A percentile compares a stretch with the other conserved stretches of the same genome.
phyloP scores from a whole-genome alignment of 2,888 invertebrate species.

The Cheilosia grossa region DNA sequence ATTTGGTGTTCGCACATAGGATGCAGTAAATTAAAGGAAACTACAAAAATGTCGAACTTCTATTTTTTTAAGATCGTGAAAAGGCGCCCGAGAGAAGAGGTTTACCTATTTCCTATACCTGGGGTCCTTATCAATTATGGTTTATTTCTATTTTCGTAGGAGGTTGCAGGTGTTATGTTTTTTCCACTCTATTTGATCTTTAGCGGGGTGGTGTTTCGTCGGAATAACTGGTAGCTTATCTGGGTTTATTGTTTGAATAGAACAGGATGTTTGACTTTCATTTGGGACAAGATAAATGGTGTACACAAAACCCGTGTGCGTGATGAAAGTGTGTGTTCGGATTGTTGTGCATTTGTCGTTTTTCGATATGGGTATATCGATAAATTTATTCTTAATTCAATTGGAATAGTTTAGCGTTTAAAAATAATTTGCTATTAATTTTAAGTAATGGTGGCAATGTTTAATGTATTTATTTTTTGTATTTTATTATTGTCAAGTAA shows the following conservation, averaged over 20 bases:
- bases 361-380: neutral
- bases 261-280: constrained; percentile 35
- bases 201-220: neutral
- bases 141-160: constrained; percentile 15
- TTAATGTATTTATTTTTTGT: no score
- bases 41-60: neutral
- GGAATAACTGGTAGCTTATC: constrained; percentile 24
- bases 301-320: neutral
- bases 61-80: neutral
- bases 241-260: constrained; percentile 23
- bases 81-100: constrained; percentile 1
- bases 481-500: no score
- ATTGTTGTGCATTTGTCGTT: neutral
- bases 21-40: neutral
- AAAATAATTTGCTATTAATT: no score
- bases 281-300: neutral
- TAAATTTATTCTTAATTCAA: neutral
- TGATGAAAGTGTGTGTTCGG: neutral
- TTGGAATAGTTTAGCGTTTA: no score
- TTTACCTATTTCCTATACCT: neutral
- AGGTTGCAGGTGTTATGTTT: constrained; percentile 31
- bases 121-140: constrained; percentile 32
- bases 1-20: constrained; percentile 1
- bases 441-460: no score
- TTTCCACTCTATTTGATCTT: constrained; percentile 17